Conservation (phyloP, 2,797 vertebrate genomes). For the Rhinophrynus dorsalis region DNA sequence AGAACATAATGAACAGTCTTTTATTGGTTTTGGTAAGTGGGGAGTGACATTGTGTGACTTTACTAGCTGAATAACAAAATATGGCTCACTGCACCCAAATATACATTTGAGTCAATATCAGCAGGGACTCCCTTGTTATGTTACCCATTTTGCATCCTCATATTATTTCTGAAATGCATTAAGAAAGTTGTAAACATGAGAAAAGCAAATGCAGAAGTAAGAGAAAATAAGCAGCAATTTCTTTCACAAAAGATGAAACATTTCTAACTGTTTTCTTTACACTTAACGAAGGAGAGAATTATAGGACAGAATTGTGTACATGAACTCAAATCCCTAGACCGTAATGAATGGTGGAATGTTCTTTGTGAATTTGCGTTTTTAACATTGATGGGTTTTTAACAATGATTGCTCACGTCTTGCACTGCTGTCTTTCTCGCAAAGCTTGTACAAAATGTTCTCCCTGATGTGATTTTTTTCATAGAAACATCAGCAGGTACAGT, state of each 20-base stretch:
- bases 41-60: conserved; percentile 21
- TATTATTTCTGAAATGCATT: conserved; percentile 14
- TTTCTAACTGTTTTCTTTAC: background rate
- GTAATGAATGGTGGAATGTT: conserved; percentile 1
- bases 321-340: background rate
- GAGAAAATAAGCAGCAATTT: conserved; percentile 12
- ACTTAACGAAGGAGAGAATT: background rate
- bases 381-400: background rate
- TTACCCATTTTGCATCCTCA: conserved; percentile 1
- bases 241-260: background rate
- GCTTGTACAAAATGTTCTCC: too few species aligned
- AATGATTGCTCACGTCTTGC: background rate
- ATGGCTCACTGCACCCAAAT: background rate
- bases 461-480: too few species aligned
- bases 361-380: background rate
- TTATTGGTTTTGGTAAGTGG: background rate
- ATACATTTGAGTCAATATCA: background rate
- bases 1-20: conserved; percentile 11
- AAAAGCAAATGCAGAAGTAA: conserved; percentile 11
- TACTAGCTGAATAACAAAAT: conserved; percentile 10
- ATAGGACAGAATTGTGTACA: background rate
- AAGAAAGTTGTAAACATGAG: background rate
- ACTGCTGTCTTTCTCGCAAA: too few species aligned
- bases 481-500: too few species aligned
- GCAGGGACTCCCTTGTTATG: background rate